These are phyloP conservation scores for Labrus mixtus DNA, from an alignment of 2,113 vertebrate genomes.

Conservation along the genomic window DNA sequence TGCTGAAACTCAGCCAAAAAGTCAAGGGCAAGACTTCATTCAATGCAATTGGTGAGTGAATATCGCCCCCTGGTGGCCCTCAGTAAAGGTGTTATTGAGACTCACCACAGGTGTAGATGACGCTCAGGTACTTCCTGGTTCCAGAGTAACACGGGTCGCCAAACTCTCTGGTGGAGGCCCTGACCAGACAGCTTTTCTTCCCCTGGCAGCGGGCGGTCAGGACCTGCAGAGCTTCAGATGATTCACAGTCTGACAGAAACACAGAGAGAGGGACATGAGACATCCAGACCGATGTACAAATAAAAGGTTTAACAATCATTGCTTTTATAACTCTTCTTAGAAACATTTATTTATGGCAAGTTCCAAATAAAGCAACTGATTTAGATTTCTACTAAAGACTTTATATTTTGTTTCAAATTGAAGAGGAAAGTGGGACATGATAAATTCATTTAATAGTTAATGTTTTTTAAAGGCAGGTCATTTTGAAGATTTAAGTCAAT, in stretches of 20 bases:
- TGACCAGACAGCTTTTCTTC: constrained; percentile 88
- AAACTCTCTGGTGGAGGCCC: constrained; percentile 88
- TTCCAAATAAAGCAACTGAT: no score
- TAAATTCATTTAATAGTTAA: no score
- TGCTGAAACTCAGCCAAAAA: neutral
- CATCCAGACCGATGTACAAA: neutral
- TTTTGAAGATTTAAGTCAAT: no score
- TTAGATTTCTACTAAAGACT: no score
- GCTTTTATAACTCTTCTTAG: no score
- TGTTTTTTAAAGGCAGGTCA: no score
- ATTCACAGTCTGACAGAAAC: constrained; percentile 86
- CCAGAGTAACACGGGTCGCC: constrained; percentile 92
- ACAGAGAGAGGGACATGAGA: neutral
- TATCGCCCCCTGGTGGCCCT: constrained; percentile 68
- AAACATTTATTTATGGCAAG: no score
- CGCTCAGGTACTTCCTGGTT: constrained; percentile 91
- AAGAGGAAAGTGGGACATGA: no score
- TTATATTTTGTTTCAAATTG: no score
- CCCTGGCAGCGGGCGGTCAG: constrained; percentile 89
- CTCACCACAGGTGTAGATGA: constrained; percentile 94
- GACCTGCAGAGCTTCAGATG: constrained; percentile 85
- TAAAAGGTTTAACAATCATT: no score
- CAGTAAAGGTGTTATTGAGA: neutral
- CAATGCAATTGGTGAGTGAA: constrained; percentile 32
- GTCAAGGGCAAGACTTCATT: no score